A percentile compares a stretch with the other conserved stretches of the same genome.
Evolutionary conservation across 2,797 vertebrate species (phyloP).

Genomic region (Prionace glauca): DNA sequence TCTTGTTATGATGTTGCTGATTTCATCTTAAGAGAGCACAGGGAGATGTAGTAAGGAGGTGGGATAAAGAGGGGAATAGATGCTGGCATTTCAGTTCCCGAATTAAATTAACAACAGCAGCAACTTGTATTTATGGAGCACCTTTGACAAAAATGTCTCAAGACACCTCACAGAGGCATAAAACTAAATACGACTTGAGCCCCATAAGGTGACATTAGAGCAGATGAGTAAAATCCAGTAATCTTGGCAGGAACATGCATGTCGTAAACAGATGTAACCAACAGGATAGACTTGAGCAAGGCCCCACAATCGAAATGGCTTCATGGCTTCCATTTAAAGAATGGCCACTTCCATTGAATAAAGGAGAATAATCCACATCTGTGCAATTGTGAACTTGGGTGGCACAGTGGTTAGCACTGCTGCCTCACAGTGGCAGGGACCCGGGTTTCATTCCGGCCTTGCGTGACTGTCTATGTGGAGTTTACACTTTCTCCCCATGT

Average conservation of each 20-base stretch:
- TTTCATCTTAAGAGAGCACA: neutral
- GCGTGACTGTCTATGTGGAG: too few relatives aligned
- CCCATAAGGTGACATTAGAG: too few relatives aligned
- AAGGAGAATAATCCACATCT: neutral
- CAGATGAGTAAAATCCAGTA: neutral
- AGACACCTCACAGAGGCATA: too few relatives aligned
- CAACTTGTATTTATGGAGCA: too few relatives aligned
- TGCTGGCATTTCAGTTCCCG: neutral
- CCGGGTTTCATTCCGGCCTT: too few relatives aligned
- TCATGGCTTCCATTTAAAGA: neutral
- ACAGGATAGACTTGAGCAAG: neutral
- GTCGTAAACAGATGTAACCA: neutral
- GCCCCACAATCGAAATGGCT: neutral
- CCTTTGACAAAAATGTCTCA: too few relatives aligned
- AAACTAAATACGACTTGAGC: too few relatives aligned
- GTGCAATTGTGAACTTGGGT: neutral
- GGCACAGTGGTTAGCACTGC: too few relatives aligned
- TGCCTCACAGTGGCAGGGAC: too few relatives aligned
- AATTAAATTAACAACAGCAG: too few relatives aligned
- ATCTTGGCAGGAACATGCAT: neutral
- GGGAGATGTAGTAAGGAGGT: neutral
- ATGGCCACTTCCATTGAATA: neutral
- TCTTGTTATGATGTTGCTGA: neutral
- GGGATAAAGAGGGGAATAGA: too few relatives aligned
- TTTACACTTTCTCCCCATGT: too few relatives aligned